phyloP scores from a whole-genome alignment of 2,888 invertebrate species.

The Plagodis pulveraria region DNA sequence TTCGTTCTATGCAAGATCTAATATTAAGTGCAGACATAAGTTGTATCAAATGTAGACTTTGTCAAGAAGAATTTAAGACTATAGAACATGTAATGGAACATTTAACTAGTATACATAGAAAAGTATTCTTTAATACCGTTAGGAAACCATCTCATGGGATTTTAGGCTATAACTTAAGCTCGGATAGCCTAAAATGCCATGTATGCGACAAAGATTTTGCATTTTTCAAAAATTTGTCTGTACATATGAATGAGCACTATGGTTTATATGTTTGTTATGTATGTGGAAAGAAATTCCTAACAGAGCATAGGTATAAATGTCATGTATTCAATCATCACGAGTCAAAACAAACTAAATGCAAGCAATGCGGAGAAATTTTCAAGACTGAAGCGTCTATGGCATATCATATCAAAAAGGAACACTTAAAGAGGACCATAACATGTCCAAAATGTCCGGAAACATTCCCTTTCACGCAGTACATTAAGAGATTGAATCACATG shows the following conservation, averaged over 20 bases:
- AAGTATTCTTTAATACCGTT: constrained; percentile 25
- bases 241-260: constrained; percentile 63
- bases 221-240: constrained; percentile 43
- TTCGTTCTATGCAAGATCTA: constrained; percentile 41
- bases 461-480: constrained; percentile 61
- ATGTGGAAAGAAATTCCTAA: constrained; percentile 55
- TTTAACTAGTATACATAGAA: constrained; percentile 33
- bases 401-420: constrained; percentile 34
- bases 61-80: constrained; percentile 30
- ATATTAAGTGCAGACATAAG: constrained; percentile 43
- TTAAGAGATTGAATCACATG: constrained; percentile 64
- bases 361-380: constrained; percentile 36
- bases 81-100: constrained; percentile 40
- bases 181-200: constrained; percentile 37
- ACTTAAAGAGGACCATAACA: constrained; percentile 57
- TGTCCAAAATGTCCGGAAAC: constrained; percentile 63
- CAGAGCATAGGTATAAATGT: constrained; percentile 39
- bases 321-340: constrained; percentile 41
- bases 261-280: constrained; percentile 54
- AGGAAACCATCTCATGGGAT: constrained; percentile 40
- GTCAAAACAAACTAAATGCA: constrained; percentile 33
- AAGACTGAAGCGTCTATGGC: constrained; percentile 33
- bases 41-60: constrained; percentile 39
- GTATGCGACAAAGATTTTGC: constrained; percentile 40
- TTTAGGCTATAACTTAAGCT: constrained; percentile 41